Evolutionary conservation across 2,113 vertebrate species (phyloP), one percentile per base, ranked within the genome.

Genomic region (Bubo scandiacus): DNA sequence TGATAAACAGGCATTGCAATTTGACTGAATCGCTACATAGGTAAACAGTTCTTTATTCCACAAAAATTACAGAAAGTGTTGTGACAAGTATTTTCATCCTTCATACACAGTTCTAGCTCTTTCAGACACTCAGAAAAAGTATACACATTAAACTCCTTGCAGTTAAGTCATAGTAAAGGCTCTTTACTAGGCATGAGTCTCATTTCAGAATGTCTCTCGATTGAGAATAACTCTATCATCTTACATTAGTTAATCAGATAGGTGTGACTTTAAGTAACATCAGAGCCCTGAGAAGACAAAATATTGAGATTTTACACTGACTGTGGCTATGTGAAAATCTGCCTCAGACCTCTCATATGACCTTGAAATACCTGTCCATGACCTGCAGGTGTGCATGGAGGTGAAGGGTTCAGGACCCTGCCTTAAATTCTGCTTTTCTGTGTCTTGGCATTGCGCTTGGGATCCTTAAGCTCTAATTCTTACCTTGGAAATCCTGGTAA

Each of bases 71-170:
- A 57, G 57, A 45, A 96, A 75, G 58, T 57, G 79, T 88, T 88
- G 51, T 96, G 95, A 93, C 90, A 94, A 92, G n/a, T 83, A 83
- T 92, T 92, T 95, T 59, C 40, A 40, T 90, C 61, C 52, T 88
- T 75, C 45, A 59, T 57, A 72, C 18, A 36, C 18, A 89, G 34
- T 65, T 88, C 62, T 61, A 77, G 40, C 21, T 94, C 66, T 52
- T 85, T 80, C 81, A 91, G 49, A 68, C 21, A 26, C 40, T 84
- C 65, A 67, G 25, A 51, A 74, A 54, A 92, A 75, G 57, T 84
- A 86, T 84, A 93, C 63, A 57, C 25, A 57, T 23, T 40, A 65
- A 92, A 81, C 1, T 4, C 26, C 27, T 84, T 84, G 47, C 34
- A 79, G 43, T 74, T 57, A 81, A 92, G 36, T 67, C 38, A 59